These are phyloP conservation scores for Anguilla obscura DNA, from an alignment of 2,797 vertebrate species.

Conservation along the genomic window DNA sequence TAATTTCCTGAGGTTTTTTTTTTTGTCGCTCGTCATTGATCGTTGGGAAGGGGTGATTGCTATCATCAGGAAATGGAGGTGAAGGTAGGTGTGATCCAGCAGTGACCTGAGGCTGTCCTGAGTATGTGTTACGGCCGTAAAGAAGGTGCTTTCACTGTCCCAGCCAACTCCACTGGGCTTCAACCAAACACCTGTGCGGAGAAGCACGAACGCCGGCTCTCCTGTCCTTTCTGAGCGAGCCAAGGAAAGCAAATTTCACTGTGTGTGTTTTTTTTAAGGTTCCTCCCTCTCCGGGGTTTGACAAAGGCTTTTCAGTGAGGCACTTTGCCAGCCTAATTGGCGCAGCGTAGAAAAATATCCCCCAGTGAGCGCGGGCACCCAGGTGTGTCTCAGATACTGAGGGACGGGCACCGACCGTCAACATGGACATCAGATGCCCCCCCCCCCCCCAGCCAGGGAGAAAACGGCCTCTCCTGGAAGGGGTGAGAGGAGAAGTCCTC, in stretches of 20 bases:
- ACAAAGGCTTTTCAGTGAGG: constrained; percentile 15
- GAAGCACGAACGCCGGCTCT: not conserved
- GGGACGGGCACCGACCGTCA: not conserved
- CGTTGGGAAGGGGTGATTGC: not conserved
- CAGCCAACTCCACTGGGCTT: not conserved
- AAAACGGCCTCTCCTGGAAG: not conserved
- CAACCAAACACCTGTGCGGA: not conserved
- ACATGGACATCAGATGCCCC: not conserved
- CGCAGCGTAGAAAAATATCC: not conserved
- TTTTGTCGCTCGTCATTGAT: constrained; percentile 6
- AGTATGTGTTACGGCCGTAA: not conserved
- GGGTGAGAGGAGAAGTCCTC: not conserved
- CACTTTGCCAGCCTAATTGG: constrained; percentile 28
- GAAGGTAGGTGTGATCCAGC: not conserved
- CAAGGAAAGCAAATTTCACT: constrained; percentile 31
- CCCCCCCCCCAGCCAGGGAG: not conserved
- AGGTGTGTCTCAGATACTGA: not conserved
- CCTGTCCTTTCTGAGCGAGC: constrained; percentile 22
- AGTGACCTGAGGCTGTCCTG: not conserved
- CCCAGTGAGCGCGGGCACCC: not conserved
- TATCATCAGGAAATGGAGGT: constrained; percentile 13
- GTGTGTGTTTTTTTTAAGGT: constrained; percentile 14
- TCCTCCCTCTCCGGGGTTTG: constrained; percentile 3
- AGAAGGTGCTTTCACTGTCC: not conserved
- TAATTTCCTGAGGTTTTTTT: not conserved